Base-by-base conservation (phyloP, 2,797 vertebrate species). In the Pseudomugil gertrudae region DNA sequence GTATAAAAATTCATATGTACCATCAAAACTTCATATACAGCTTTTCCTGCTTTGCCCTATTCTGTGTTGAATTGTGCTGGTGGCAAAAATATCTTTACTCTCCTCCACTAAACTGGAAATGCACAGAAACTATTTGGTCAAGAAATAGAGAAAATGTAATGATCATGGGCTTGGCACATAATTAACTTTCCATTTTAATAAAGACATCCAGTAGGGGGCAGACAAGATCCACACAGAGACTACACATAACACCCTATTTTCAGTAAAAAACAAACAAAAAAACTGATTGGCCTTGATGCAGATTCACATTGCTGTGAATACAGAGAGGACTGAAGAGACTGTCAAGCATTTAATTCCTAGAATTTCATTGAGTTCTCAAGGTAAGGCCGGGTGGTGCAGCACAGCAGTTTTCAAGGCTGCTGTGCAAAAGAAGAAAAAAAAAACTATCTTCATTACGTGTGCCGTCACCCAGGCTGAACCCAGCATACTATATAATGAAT, bases 181-280 rank as follows among this genome's bases (percentile, higher is more conserved):
- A 17, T 63, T 2, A 17, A 1, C 11, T 32, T 65, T n/a, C 11
- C 5, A 50, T 56, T 58, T 63, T n/a, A 5, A 53, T 15, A 13
- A 63, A 14, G 54, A 32, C 24, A 0, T 72, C 89, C 92, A 92
- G 72, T 76, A 90, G 91, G 79, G 80, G 89, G 87, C 92, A 90
- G 78, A 60, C 84, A 63, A 82, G 78, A 65, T 69, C 84, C n/a
- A 73, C 38, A 36, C n/a, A 70, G 65, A 56, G n/a, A n/a, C n/a
- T n/a, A n/a, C n/a, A n/a, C n/a, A n/a, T n/a, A n/a, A n/a, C n/a
- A n/a, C n/a, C n/a, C n/a, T n/a, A n/a, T n/a, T n/a, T n/a, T n/a
- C n/a, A n/a, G n/a, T n/a, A n/a, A n/a, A n/a, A n/a, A n/a, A n/a
- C 48, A 51, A 30, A 30, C 30, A 81, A 32, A 52, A 17, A 2